phyloP scores from a whole-genome alignment of 2,888 invertebrate genomes.

The Amphipyra tragopoginis region DNA sequence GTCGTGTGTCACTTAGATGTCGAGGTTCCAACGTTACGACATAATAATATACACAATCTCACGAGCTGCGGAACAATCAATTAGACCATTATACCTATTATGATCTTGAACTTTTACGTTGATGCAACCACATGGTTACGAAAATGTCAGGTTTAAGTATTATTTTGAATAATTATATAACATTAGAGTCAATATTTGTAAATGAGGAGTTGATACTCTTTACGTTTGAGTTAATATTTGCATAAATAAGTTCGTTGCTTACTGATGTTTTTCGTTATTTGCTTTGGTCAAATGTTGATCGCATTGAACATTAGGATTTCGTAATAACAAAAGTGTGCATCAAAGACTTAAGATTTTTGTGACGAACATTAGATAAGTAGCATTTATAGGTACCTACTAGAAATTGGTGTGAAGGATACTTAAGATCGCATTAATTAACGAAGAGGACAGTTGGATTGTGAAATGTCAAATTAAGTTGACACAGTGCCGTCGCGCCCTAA shows the following conservation, averaged over 20 bases:
- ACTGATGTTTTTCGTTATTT: neutral
- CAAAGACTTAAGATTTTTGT: slow-evolving; percentile 14
- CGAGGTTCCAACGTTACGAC: slow-evolving; percentile 40
- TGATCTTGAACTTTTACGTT: slow-evolving; percentile 55
- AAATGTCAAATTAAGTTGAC: too few species aligned
- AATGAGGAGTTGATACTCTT: neutral
- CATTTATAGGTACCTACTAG: neutral
- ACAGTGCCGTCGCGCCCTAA: too few species aligned
- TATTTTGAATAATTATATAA: slow-evolving; percentile 15
- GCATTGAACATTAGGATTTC: neutral
- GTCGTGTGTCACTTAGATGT: slow-evolving; percentile 28
- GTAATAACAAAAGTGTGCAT: slow-evolving; percentile 17
- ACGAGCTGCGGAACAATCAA: slow-evolving; percentile 39
- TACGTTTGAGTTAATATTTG: neutral
- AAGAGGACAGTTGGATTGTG: too few species aligned
- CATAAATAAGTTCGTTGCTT: neutral
- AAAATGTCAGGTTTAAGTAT: slow-evolving; percentile 11
- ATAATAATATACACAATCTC: slow-evolving; percentile 31
- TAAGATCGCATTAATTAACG: too few species aligned
- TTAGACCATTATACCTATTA: slow-evolving; percentile 44
- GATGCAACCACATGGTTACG: slow-evolving; percentile 33
- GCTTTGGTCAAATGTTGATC: neutral
- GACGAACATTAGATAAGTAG: neutral
- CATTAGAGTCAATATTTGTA: neutral
- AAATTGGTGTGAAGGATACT: slow-evolving; percentile 12